These are phyloP conservation scores for Rhabdomys dilectus DNA, from an alignment of 2,113 vertebrate species.

Conservation along the genomic window DNA sequence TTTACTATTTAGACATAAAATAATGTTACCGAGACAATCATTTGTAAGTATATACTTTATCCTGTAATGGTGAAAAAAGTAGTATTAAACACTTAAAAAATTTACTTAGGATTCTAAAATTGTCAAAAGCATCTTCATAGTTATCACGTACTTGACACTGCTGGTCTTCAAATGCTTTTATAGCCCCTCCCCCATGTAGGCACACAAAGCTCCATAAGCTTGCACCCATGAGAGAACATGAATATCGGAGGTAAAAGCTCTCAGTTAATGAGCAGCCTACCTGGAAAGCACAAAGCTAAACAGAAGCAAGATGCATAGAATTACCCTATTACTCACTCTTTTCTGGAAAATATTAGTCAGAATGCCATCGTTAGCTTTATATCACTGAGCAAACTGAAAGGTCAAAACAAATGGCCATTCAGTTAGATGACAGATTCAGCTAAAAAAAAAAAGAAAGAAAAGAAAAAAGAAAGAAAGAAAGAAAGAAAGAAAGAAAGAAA, in stretches of 20 bases:
- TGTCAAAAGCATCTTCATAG: neutral
- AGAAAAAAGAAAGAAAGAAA: too few relatives aligned
- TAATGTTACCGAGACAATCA: neutral
- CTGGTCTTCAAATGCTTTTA: neutral
- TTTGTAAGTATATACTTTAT: neutral
- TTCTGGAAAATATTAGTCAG: constrained; percentile 31
- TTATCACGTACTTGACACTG: neutral
- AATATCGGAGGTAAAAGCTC: neutral
- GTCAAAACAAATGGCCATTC: constrained; percentile 54
- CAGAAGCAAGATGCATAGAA: constrained; percentile 29
- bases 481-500: too few relatives aligned
- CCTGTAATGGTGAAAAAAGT: neutral
- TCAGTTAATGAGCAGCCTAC: neutral
- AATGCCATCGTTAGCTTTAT: constrained; percentile 25
- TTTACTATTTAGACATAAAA: constrained; percentile 28
- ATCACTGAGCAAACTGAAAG: constrained; percentile 65
- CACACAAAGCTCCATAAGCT: neutral
- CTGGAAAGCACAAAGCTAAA: neutral
- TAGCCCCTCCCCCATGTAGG: neutral
- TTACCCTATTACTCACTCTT: constrained; percentile 15
- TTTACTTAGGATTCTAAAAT: neutral
- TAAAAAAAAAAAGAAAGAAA: neutral
- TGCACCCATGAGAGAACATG: neutral
- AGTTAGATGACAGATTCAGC: constrained; percentile 24
- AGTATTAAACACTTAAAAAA: neutral